Base-by-base conservation (phyloP, 2,888 invertebrate species). In the Drosophila neutralis region DNA sequence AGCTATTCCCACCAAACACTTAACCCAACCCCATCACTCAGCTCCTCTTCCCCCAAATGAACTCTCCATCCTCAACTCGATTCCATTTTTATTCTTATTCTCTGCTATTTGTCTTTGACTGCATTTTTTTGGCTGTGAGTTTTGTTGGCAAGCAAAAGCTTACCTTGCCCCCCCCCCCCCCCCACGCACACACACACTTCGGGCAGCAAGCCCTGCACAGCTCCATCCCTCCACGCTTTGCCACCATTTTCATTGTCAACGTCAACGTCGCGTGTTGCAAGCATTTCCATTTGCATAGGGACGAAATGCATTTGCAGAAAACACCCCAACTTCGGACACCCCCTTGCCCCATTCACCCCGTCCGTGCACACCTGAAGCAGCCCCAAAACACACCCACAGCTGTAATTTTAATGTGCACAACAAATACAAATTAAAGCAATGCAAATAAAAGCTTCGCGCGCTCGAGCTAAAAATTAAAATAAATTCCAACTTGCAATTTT, bases 371-470 rank as follows among this genome's bases (percentile, higher is more conserved):
- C 45, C 15, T 45, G 45, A 45, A 45, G 21, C 45, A 18, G 36
- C 36, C 36, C 7, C 15, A 6, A 29, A 31, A 24, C n/a, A 18
- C 40, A 24, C 63, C 21, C 52, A 33, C 57, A 53, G 33, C 52
- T 69, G 73, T 80, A 76, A 81, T 79, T 76, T 77, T 82, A 82
- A 82, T 82, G 85, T 78, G 78, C 66, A 73, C 73, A 85, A 78
- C 82, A 83, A 85, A 83, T 82, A 82, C 73, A 82, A 83, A 85
- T 83, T 83, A 85, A 82, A 83, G 83, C 76, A 80, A 73, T 82
- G 80, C 71, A 83, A 83, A 85, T 82, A 80, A 75, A 76, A 76
- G 72, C 56, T 74, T 71, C 66, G 62, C 67, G 73, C 33, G 62
- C 80, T 76, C 53, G 38, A 61, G 52, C 78, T 66, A 73, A 63